These are phyloP conservation scores for Drosophila dunni DNA, from an alignment of 1,140 invertebrate genomes.

Conservation along the genomic window DNA sequence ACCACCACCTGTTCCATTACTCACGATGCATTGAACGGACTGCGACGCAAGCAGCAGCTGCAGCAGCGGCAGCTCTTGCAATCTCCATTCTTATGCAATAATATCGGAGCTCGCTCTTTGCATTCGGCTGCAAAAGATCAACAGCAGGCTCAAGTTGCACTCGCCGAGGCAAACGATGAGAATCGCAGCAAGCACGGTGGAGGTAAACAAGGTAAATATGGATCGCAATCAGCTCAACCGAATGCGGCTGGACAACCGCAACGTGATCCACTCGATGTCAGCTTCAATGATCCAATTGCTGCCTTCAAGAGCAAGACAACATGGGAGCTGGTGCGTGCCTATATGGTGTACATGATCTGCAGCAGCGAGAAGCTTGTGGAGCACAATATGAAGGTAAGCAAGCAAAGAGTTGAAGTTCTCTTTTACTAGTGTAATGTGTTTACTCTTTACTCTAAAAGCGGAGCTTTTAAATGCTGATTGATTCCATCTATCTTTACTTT, in stretches of 20 bases:
- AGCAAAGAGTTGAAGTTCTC: too few species aligned
- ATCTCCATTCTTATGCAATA: not conserved
- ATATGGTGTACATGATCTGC: constrained; percentile 97
- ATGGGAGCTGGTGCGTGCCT: constrained; percentile 95
- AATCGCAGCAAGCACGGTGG: not conserved
- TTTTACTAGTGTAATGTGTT: not conserved
- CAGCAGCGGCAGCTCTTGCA: constrained; percentile 7
- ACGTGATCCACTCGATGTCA: constrained; percentile 93
- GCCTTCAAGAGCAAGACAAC: constrained; percentile 98
- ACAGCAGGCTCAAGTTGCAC: constrained; percentile 30
- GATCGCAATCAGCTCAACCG: not conserved
- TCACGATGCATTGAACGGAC: not conserved
- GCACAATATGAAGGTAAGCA: constrained; percentile 94
- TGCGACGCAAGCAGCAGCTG: constrained; percentile 4
- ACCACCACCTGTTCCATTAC: not conserved
- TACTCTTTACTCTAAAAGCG: not conserved
- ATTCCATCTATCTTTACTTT: not conserved
- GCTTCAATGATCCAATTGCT: constrained; percentile 92
- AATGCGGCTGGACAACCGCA: constrained; percentile 76
- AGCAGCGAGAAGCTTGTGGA: constrained; percentile 95
- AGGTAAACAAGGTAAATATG: not conserved
- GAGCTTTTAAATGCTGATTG: too few species aligned
- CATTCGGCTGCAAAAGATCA: constrained; percentile 12
- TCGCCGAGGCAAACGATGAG: constrained; percentile 10
- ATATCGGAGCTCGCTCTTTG: constrained; percentile 12